Percentiles rank a stretch among this genome's conserved stretches.
Conservation (phyloP, 1,140 invertebrate genomes). For the Nasonia longicornis region DNA sequence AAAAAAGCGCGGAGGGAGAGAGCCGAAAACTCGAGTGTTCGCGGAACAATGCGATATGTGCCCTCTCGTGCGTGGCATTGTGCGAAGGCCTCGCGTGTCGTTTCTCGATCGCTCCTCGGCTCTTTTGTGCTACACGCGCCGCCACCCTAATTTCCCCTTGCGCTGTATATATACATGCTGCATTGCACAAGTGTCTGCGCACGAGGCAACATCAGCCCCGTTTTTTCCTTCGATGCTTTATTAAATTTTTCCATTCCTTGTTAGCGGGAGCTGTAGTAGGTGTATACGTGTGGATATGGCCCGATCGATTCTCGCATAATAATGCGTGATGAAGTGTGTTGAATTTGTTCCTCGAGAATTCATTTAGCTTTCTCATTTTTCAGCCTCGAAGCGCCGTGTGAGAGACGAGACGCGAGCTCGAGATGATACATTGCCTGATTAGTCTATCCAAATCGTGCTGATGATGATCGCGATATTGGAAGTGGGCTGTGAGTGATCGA, state of each 20-base stretch:
- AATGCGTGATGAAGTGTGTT: slow-evolving; percentile 26
- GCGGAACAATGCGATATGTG: slow-evolving; percentile 20
- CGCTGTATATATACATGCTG: neutral
- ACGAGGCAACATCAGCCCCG: neutral
- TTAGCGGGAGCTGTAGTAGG: neutral
- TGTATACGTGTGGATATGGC: neutral
- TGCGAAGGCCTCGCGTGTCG: slow-evolving; percentile 51
- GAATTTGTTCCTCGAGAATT: neutral
- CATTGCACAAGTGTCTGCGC: neutral
- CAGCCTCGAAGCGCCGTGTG: neutral
- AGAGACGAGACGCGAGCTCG: too few species aligned
- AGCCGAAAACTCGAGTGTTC: neutral
- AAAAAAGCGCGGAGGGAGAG: too few species aligned
- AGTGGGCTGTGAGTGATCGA: too few species aligned
- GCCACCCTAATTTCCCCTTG: slow-evolving; percentile 52
- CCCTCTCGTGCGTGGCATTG: slow-evolving; percentile 22
- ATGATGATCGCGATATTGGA: too few species aligned
- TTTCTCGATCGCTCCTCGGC: slow-evolving; percentile 50
- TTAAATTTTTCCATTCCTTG: slow-evolving; percentile 28
- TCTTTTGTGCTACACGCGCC: slow-evolving; percentile 49
- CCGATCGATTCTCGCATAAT: slow-evolving; percentile 18
- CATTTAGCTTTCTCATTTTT: slow-evolving; percentile 10
- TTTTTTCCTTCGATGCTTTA: slow-evolving; percentile 12
- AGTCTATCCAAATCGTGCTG: too few species aligned
- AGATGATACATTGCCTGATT: too few species aligned